Evolutionary conservation across 2,888 invertebrate genomes (phyloP).

Genomic region (Acleris emargana): DNA sequence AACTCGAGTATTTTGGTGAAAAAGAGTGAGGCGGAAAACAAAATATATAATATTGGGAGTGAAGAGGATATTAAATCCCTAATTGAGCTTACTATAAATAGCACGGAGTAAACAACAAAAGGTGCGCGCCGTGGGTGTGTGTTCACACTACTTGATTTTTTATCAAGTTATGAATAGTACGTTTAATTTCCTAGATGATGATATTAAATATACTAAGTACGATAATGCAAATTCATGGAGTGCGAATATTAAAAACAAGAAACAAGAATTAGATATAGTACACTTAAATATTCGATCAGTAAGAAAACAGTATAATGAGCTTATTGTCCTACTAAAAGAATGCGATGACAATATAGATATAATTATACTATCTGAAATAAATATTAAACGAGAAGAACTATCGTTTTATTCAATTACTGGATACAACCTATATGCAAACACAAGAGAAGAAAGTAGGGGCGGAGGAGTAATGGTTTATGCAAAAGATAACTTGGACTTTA

Average conservation of each 20-base stretch:
- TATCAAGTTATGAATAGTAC: background rate
- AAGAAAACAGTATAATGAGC: slow-evolving; percentile 9
- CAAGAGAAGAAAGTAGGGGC: slow-evolving; percentile 2
- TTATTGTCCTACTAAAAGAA: background rate
- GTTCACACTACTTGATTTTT: background rate
- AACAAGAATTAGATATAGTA: background rate
- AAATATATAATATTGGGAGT: background rate
- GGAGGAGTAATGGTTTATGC: background rate
- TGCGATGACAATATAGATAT: background rate
- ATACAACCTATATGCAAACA: background rate
- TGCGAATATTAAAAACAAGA: slow-evolving; percentile 1
- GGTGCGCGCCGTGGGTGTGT: background rate
- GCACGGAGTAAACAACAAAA: slow-evolving; percentile 3
- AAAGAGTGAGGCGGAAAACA: background rate
- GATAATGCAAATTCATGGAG: background rate
- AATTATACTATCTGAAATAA: background rate
- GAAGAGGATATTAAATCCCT: slow-evolving; percentile 7
- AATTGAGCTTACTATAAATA: background rate
- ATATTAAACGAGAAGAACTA: slow-evolving; percentile 1
- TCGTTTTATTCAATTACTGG: slow-evolving; percentile 1
- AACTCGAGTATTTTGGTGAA: background rate
- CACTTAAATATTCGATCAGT: slow-evolving; percentile 6
- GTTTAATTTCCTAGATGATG: background rate
- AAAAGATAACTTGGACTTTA: background rate
- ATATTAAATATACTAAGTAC: slow-evolving; percentile 7